phyloP scores from a whole-genome alignment of 2,888 invertebrate species.

The Agrochola macilenta region DNA sequence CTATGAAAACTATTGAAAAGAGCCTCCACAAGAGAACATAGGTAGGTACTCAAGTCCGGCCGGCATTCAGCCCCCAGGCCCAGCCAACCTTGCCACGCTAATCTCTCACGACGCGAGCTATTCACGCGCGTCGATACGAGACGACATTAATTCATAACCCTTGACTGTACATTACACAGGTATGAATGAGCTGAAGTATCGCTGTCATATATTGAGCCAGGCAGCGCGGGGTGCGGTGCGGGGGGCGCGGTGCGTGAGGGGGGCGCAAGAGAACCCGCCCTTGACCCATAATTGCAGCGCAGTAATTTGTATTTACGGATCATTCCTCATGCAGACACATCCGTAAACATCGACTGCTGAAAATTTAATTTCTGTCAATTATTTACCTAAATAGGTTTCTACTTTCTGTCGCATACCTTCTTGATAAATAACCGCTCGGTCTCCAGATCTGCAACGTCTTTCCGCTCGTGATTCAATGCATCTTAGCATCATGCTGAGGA shows the following conservation, averaged over 20 bases:
- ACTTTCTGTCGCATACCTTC: background rate
- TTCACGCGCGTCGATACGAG: conserved; percentile 17
- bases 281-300: conserved; percentile 55
- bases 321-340: conserved; percentile 21
- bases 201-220: conserved; percentile 49
- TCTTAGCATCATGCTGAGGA: background rate
- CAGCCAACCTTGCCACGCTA: conserved; percentile 20
- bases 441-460: background rate
- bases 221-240: conserved; percentile 2
- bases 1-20: no score
- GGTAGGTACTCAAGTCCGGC: background rate
- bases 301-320: conserved; percentile 43
- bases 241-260: background rate
- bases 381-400: background rate
- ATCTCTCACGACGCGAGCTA: background rate
- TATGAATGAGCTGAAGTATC: conserved; percentile 56
- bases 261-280: conserved; percentile 36
- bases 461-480: no score
- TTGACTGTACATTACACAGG: conserved; percentile 38
- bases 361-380: background rate
- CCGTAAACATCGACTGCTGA: conserved; percentile 6
- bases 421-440: background rate
- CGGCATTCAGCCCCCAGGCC: background rate
- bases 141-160: conserved; percentile 36
- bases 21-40: conserved; percentile 11